Evolutionary conservation across 1,140 invertebrate genomes (phyloP).

Genomic region (Nilaparvata lugens): DNA sequence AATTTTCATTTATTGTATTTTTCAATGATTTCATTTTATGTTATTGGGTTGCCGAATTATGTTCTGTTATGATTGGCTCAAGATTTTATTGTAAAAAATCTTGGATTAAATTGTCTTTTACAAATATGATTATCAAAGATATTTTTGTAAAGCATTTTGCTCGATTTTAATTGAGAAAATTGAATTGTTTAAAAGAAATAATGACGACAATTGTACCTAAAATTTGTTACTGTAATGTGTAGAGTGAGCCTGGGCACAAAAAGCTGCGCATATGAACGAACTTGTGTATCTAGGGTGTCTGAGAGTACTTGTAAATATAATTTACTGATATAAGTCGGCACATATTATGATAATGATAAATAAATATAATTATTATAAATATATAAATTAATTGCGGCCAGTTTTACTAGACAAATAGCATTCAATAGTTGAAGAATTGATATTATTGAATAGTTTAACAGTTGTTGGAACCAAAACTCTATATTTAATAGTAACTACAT

Average conservation of each 20-base stretch:
- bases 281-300: constrained; percentile 16
- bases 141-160: too few species aligned
- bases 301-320: too few species aligned
- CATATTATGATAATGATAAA: constrained; percentile 18
- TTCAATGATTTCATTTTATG: too few species aligned
- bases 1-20: too few species aligned
- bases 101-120: too few species aligned
- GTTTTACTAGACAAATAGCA: constrained; percentile 23
- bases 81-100: too few species aligned
- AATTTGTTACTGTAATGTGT: background rate
- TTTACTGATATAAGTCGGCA: background rate
- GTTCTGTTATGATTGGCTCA: too few species aligned
- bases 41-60: too few species aligned
- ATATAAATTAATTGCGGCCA: constrained; percentile 22
- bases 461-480: constrained; percentile 25
- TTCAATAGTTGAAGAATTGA: constrained; percentile 25
- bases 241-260: background rate
- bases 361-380: constrained; percentile 14
- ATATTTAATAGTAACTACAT: background rate
- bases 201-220: background rate
- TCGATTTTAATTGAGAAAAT: too few species aligned
- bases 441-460: constrained; percentile 26
- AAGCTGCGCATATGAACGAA: background rate
- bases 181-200: too few species aligned
- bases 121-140: too few species aligned